These are phyloP conservation scores for Melospiza melodia DNA, from an alignment of 2,113 vertebrate species.

Conservation along the genomic window DNA sequence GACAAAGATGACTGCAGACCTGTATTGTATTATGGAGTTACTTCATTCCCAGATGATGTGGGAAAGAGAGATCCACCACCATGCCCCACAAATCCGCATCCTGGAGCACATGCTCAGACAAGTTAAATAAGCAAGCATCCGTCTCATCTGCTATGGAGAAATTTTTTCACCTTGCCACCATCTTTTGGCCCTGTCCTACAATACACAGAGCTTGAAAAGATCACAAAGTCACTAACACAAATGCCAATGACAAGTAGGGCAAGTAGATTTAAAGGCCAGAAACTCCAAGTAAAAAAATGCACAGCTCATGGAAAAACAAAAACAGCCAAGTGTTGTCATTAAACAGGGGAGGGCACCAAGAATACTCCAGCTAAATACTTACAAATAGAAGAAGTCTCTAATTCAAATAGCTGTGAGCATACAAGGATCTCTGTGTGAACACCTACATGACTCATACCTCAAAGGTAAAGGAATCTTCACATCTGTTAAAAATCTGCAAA, in stretches of 20 bases:
- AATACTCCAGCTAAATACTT: background rate
- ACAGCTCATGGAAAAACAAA: background rate
- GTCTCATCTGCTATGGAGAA: background rate
- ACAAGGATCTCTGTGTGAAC: background rate
- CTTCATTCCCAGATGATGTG: background rate
- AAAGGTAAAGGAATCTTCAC: background rate
- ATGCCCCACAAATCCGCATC: fast-evolving
- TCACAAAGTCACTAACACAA: background rate
- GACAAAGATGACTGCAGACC: background rate
- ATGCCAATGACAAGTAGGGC: background rate
- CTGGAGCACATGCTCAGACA: background rate
- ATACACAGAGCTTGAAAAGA: background rate
- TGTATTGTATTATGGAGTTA: background rate
- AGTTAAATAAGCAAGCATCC: background rate
- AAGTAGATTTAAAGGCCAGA: background rate
- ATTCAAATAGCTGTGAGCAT: background rate
- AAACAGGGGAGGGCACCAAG: background rate
- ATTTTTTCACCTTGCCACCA: background rate
- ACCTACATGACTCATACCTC: background rate
- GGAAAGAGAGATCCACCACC: background rate
- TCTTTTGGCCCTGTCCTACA: background rate
- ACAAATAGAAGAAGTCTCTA: background rate
- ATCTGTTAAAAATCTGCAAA: background rate
- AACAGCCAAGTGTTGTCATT: background rate
- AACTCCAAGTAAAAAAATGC: background rate